Conservation (phyloP, 2,113 vertebrate species). For the Ciconia stormi region DNA sequence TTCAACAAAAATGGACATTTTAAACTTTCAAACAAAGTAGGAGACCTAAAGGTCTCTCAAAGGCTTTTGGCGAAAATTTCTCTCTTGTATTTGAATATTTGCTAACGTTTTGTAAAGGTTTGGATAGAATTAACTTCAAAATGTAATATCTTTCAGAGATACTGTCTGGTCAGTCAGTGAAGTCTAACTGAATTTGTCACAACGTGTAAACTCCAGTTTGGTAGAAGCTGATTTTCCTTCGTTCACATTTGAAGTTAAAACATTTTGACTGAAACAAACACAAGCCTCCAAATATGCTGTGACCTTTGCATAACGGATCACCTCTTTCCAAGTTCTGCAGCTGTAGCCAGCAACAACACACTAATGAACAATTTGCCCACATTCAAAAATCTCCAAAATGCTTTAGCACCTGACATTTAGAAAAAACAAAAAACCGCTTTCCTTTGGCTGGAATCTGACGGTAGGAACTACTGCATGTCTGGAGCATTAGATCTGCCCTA, state of each 20-base stretch:
- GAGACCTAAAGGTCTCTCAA: not conserved
- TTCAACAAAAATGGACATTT: not conserved
- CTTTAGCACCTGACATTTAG: not conserved
- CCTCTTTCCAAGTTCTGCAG: not conserved
- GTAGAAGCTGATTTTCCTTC: not conserved
- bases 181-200: not conserved
- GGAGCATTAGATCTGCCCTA: not conserved
- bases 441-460: not conserved
- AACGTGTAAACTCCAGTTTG: not conserved
- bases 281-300: not conserved
- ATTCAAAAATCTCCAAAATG: not conserved
- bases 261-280: constrained; percentile 13
- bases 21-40: not conserved
- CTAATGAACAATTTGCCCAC: not conserved
- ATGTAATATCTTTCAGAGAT: not conserved
- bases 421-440: not conserved
- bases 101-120: not conserved
- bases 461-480: not conserved
- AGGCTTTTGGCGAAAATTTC: not conserved
- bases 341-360: not conserved
- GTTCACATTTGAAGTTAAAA: constrained; percentile 4
- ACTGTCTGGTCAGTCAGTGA: not conserved
- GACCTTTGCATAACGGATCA: not conserved
- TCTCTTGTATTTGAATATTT: constrained; percentile 11
- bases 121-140: not conserved